phyloP scores from a whole-genome alignment of 2,113 vertebrate species.

The Daubentonia madagascariensis region DNA sequence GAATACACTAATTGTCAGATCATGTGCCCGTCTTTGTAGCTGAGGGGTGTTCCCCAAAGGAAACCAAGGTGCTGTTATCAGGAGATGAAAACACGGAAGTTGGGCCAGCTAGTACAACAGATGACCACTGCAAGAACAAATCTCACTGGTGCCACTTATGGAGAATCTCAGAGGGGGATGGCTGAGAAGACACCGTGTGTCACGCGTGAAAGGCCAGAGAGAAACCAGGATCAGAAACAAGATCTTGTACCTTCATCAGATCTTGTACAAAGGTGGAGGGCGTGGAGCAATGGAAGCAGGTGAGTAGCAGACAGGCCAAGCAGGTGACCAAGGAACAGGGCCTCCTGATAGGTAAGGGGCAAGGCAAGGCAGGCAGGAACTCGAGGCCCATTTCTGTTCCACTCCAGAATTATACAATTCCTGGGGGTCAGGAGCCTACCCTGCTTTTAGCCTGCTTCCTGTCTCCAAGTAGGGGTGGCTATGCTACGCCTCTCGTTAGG shows the following conservation, averaged over 20 bases:
- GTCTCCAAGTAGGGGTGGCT: not conserved
- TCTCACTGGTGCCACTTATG: not conserved
- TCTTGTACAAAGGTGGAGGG: not conserved
- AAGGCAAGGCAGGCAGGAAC: not conserved
- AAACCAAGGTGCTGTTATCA: not conserved
- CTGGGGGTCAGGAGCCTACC: not conserved
- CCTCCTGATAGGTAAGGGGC: not conserved
- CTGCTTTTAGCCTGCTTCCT: not conserved
- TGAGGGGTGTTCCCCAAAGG: not conserved
- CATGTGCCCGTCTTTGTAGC: not conserved
- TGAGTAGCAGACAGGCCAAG: no score
- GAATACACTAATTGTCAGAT: not conserved
- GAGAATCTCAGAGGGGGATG: not conserved
- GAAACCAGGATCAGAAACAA: not conserved
- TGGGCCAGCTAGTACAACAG: not conserved
- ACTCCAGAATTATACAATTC: no score
- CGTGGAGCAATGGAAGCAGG: fast-evolving
- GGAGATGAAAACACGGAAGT: not conserved
- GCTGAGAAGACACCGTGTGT: not conserved
- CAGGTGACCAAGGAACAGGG: not conserved
- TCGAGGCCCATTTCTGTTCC: not conserved
- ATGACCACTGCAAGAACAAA: not conserved
- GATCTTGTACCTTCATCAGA: not conserved
- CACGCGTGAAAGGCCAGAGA: not conserved
- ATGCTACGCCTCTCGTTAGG: not conserved